Conservation (phyloP, 1,140 invertebrate species). For the Laupala kohalensis region DNA sequence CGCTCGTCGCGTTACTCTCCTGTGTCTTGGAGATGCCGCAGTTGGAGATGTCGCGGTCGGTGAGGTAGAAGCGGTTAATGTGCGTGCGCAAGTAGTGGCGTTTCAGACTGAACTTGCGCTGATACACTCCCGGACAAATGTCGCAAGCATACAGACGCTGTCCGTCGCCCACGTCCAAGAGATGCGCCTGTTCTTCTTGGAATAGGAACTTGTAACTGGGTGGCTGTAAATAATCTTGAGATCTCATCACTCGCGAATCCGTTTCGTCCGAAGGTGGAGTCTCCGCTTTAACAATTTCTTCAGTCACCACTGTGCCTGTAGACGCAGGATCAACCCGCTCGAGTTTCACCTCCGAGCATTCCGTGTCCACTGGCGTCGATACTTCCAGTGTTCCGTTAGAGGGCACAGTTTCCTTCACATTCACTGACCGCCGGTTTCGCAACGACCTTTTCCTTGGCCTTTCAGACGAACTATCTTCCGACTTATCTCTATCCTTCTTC, state of each 20-base stretch:
- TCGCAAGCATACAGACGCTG: constrained; percentile 35
- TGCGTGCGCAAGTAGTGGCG: constrained; percentile 40
- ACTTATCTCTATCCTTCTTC: too few species aligned
- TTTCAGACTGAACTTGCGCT: constrained; percentile 39
- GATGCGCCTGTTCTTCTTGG: constrained; percentile 15
- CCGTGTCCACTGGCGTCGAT: too few species aligned
- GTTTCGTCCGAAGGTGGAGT: too few species aligned
- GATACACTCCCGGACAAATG: constrained; percentile 35
- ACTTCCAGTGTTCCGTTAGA: too few species aligned
- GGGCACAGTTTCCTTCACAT: too few species aligned
- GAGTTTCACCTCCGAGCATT: too few species aligned
- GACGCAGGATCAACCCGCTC: too few species aligned
- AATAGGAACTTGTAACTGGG: constrained; percentile 11
- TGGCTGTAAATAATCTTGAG: not conserved
- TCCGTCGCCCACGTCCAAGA: constrained; percentile 21
- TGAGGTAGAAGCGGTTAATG: constrained; percentile 36
- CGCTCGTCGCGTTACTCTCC: constrained; percentile 11
- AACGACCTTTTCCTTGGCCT: too few species aligned
- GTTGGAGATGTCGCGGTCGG: constrained; percentile 28
- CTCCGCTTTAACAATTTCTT: too few species aligned
- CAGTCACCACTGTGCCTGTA: too few species aligned
- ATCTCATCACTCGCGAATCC: not conserved
- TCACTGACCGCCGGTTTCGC: too few species aligned
- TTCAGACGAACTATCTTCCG: too few species aligned
- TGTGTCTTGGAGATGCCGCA: constrained; percentile 22